Evolutionary conservation across 2,113 vertebrate species (phyloP).

Genomic region (Rhipidura dahli): DNA sequence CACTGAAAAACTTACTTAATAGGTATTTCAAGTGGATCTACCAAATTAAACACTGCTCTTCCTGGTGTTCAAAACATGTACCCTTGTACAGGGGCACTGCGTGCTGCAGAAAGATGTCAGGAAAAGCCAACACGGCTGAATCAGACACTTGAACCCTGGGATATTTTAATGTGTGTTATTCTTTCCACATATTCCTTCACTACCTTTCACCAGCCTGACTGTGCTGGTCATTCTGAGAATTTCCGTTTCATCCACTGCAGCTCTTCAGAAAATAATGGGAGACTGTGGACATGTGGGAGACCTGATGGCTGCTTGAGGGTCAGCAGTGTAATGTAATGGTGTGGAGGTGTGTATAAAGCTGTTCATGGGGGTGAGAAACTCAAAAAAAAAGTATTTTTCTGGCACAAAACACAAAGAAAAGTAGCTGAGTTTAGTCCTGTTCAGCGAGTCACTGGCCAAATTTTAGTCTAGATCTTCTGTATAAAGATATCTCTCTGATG

Average conservation of each 20-base stretch:
- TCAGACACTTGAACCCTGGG: neutral
- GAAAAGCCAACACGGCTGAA: neutral
- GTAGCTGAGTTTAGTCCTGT: no score
- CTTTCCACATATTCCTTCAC: neutral
- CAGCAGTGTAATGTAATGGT: neutral
- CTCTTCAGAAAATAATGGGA: neutral
- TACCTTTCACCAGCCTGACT: neutral
- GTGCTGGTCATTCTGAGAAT: neutral
- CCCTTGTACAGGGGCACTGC: neutral
- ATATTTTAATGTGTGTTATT: neutral
- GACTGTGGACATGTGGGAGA: neutral
- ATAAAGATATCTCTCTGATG: neutral
- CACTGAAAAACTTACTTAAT: neutral
- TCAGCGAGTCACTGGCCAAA: neutral
- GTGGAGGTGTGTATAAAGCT: rapidly evolving
- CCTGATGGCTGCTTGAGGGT: neutral
- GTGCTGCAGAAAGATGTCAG: neutral
- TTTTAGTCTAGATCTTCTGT: neutral
- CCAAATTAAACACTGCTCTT: neutral
- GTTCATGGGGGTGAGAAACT: neutral
- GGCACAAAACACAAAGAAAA: neutral
- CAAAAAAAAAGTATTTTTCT: neutral
- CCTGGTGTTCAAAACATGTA: neutral
- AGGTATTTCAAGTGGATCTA: neutral
- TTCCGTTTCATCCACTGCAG: neutral